Evolutionary conservation across 2,113 vertebrate genomes (phyloP).

Genomic region (Chionomys nivalis): DNA sequence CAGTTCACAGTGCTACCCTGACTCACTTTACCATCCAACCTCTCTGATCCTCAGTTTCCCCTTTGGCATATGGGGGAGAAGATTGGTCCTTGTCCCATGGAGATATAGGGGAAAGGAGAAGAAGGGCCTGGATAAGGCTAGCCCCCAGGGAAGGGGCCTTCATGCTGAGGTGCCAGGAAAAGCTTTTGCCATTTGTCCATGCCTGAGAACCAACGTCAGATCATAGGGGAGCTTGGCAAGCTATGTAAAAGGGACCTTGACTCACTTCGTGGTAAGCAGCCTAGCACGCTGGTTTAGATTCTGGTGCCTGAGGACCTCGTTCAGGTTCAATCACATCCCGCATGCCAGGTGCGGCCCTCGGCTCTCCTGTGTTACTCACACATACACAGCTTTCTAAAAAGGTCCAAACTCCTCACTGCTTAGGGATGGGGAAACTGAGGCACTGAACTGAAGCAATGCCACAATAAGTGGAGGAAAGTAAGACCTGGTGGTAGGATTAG

Average conservation of each 20-base stretch:
- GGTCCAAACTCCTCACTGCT: not conserved
- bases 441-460: not conserved
- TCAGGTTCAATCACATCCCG: not conserved
- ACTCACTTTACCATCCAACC: not conserved
- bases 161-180: not conserved
- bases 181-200: conserved; percentile 38
- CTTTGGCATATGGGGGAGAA: not conserved
- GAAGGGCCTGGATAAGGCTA: not conserved
- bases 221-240: conserved; percentile 57
- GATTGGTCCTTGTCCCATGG: not conserved
- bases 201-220: conserved; percentile 25
- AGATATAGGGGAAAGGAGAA: not conserved
- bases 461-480: accelerated
- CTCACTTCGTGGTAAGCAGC: conserved; percentile 53
- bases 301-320: accelerated
- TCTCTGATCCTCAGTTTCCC: not conserved
- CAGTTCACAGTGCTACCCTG: not conserved
- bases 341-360: accelerated
- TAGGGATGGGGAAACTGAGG: conserved; percentile 19
- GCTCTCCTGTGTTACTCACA: not conserved
- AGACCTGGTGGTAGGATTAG: not conserved
- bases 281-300: not conserved
- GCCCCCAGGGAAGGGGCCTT: not conserved
- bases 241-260: conserved; percentile 71
- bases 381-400: not conserved